Base-by-base conservation (phyloP, 1,140 invertebrate species). In the Tetragonula clypearis region DNA sequence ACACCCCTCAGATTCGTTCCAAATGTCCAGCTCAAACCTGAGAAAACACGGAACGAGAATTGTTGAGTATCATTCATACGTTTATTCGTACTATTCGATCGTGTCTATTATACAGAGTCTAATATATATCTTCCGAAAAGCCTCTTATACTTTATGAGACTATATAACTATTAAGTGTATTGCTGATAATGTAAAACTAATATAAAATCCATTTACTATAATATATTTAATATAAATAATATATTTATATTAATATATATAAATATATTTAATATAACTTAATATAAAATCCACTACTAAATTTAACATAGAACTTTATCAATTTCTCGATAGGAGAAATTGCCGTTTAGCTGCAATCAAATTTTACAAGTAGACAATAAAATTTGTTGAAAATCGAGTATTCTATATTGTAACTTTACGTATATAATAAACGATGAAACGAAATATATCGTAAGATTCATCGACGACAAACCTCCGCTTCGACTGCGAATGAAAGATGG, bases 1-100 rank as follows among this genome's bases (percentile, higher is more conserved):
- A 98, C 89, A 8, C 94, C 94, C 11, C 90, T 87, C 56, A 92
- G 86, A 71, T 90, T 88, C 12, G 89, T 90, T 26, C 93, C 94
- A 3, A 95, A 84, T 0, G 91, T 90, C 94, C 94, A 95, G 60
- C 92, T 92, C 12, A 94, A 55, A 65, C 90, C 93, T 94, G 49
- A 19, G 35, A 80, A 19, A 49, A 41, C 14, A 53, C 5, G n/a
- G 35, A 58, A 12, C 1, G 15, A 8, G 30, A 66, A 26, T 66
- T 15, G 6, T 8, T 6, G 11, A 1, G 4, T 56, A 21, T 60
- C 23, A 60, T 56, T n/a, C n/a, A n/a, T n/a, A n/a, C n/a, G n/a
- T n/a, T n/a, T n/a, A n/a, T n/a, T 56, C 21, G 9, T 21, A 23
- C 3, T n/a, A 62, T 0, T 62, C 11, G 4, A 23, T 12, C 23